Evolutionary conservation across 1,140 invertebrate genomes (phyloP).

Genomic region (Drosophila jambulina): DNA sequence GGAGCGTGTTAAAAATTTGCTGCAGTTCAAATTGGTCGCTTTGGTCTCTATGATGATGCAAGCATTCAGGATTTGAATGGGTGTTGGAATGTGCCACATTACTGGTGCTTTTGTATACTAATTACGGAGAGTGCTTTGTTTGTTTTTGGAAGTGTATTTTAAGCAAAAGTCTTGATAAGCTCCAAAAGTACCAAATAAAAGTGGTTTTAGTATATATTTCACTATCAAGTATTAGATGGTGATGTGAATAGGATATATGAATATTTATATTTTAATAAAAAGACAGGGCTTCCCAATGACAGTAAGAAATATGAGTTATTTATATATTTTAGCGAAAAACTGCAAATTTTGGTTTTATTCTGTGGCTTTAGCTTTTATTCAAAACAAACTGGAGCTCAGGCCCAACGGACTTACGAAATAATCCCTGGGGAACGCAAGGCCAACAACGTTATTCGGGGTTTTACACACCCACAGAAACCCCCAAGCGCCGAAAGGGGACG

Average conservation of each 20-base stretch:
- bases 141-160: background rate
- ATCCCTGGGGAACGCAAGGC: background rate
- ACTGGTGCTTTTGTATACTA: conserved; percentile 1
- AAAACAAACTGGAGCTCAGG: background rate
- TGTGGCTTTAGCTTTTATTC: background rate
- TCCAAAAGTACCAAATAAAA: background rate
- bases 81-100: conserved; percentile 13
- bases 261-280: no score
- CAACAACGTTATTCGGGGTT: background rate
- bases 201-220: background rate
- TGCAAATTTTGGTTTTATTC: background rate
- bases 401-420: background rate
- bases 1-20: conserved; percentile 42
- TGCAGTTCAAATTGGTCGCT: conserved; percentile 2
- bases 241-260: no score
- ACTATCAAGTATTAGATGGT: no score
- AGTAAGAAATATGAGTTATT: no score
- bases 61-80: conserved; percentile 23
- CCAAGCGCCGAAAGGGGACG: background rate
- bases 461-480: conserved; percentile 1
- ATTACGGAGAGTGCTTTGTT: background rate
- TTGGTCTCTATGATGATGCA: background rate
- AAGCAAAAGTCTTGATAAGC: background rate
- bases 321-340: no score
- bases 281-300: no score